Evolutionary conservation across 2,113 vertebrate species (phyloP), one percentile per base, ranked within the genome.

Genomic region (Ptychochromis oligacanthus): DNA sequence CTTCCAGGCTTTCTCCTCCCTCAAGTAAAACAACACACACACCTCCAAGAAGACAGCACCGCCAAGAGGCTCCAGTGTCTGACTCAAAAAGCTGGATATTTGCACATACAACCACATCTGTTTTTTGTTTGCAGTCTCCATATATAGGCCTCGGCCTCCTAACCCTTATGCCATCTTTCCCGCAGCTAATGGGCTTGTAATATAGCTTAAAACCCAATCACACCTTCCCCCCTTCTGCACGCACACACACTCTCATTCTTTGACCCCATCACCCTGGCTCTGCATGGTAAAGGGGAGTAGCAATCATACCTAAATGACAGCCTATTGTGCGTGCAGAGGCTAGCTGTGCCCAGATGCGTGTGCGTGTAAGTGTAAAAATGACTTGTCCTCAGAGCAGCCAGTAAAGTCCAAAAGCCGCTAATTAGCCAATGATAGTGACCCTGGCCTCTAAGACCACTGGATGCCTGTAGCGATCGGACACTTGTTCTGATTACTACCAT

Each of bases 1-100:
- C 90, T 99, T 99, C 91, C 96, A 95, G 90, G 85, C 93, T 81
- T 96, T 95, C 90, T 93, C 94, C 52, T 84, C 89, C 10, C 80
- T 95, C 80, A 96, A 96, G 92, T 96, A 91, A 94, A 72, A 77
- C 67, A 72, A 54, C 36, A 46, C 49, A 18, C 56, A 58, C 75
- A 77, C 77, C 20, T 31, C 75, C 40, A 59, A 11, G 36, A 49
- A 65, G 54, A 82, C 64, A 4, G 56, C 60, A 5, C 17, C 40
- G 4, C 46, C 54, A 10, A 43, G 72, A 59, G 4, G 52, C 81
- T 31, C 43, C 34, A 9, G n/a, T 60, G 7, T 56, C 80, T 31
- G 49, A 78, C 59, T 57, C 46, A n/a, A 17, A 31, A 17, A 80
- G 18, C 49, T 17, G 57, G 70, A 80, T 6, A 79, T 83, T 65